Percentiles rank a stretch among this genome's conserved stretches.
Conservation (phyloP, 2,888 invertebrate genomes). For the Tolmerus cingulatus region DNA sequence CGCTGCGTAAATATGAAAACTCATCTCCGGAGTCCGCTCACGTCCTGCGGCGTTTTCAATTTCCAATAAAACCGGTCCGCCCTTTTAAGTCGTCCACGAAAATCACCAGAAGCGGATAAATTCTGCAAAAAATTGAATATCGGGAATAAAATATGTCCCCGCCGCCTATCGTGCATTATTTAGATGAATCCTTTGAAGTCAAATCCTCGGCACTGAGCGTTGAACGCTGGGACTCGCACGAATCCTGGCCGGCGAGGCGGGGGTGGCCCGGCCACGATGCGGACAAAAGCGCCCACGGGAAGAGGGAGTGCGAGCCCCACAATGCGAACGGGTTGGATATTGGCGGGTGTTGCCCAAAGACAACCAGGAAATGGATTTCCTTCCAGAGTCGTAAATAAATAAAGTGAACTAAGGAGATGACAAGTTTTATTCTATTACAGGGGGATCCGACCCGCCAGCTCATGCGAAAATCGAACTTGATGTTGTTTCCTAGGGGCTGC, state of each 20-base stretch:
- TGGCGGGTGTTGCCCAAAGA: conserved; percentile 36
- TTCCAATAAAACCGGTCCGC: conserved; percentile 49
- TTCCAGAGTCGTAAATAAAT: conserved; percentile 43
- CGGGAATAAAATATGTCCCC: conserved; percentile 47
- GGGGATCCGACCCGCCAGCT: background rate
- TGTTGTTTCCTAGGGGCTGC: background rate
- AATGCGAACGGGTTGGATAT: conserved; percentile 41
- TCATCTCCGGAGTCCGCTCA: conserved; percentile 49
- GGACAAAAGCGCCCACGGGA: background rate
- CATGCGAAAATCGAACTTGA: background rate
- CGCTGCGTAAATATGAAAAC: conserved; percentile 19
- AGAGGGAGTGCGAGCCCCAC: background rate
- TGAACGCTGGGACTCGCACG: background rate
- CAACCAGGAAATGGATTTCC: conserved; percentile 48
- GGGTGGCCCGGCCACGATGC: background rate
- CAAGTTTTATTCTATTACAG: conserved; percentile 52
- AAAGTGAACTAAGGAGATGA: conserved; percentile 50
- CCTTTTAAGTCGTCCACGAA: conserved; percentile 31
- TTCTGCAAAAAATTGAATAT: conserved; percentile 41
- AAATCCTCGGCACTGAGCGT: background rate
- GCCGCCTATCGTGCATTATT: conserved; percentile 43
- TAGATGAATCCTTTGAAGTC: conserved; percentile 46
- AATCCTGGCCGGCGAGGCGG: background rate
- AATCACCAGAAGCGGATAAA: conserved; percentile 18
- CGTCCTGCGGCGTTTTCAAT: conserved; percentile 51